Evolutionary conservation across 1,140 invertebrate genomes (phyloP).

Genomic region (Drosophila murphyi): DNA sequence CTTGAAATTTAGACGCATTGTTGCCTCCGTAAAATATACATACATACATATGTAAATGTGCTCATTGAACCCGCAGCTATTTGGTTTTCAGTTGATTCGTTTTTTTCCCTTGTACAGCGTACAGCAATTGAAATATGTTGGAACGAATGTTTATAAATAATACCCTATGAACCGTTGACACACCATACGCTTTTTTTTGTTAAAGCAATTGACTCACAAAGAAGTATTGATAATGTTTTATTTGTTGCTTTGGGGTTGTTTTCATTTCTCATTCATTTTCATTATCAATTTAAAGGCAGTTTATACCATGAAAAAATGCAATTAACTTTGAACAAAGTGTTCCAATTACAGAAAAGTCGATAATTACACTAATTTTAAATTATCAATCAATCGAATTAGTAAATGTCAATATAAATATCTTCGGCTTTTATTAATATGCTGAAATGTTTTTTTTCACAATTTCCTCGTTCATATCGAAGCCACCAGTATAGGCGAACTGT

Average conservation of each 20-base stretch:
- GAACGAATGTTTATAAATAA: conserved; percentile 1
- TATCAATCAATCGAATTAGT: too few species aligned
- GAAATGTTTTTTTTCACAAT: conserved; percentile 18
- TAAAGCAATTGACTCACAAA: conserved; percentile 1
- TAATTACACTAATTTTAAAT: too few species aligned
- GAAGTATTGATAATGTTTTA: conserved; percentile 3
- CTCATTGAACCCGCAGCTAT: background rate
- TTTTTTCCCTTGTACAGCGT: background rate
- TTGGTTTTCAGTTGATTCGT: too few species aligned
- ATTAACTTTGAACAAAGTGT: background rate
- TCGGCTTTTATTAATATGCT: background rate
- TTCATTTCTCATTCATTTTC: background rate
- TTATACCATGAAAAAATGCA: background rate
- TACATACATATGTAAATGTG: background rate
- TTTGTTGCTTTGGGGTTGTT: background rate
- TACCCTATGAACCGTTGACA: background rate
- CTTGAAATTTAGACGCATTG: background rate
- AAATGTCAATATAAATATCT: too few species aligned
- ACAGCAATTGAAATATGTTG: background rate
- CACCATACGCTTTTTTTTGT: background rate
- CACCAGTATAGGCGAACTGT: conserved; percentile 72
- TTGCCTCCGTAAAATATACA: background rate
- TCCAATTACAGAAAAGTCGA: too few species aligned
- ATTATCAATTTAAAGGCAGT: conserved; percentile 2
- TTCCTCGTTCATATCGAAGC: conserved; percentile 55